Evolutionary conservation across 2,797 vertebrate species (phyloP).

Genomic region (Cheirogaleus major): DNA sequence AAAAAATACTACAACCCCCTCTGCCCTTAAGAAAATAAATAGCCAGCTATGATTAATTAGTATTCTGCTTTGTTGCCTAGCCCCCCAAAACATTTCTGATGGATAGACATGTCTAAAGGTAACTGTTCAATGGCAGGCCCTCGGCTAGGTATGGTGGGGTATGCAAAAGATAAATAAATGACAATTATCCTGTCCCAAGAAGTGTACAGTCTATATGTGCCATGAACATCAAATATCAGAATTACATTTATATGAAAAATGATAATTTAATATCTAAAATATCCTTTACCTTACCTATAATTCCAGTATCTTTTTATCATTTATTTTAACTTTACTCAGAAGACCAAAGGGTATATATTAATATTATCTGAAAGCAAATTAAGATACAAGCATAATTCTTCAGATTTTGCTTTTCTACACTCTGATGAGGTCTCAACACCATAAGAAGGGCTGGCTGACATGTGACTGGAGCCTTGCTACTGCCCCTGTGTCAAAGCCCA

Average conservation of each 20-base stretch:
- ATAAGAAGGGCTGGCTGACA: constrained; percentile 84
- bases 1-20: background rate
- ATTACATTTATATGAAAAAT: background rate
- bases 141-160: background rate
- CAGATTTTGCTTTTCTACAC: constrained; percentile 83
- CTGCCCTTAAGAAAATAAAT: background rate
- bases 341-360: constrained; percentile 37
- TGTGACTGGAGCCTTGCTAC: constrained; percentile 77
- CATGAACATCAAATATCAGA: background rate
- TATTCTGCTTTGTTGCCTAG: background rate
- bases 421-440: constrained; percentile 86
- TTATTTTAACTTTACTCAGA: background rate
- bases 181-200: background rate
- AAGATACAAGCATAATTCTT: constrained; percentile 79
- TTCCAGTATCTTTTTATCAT: background rate
- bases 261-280: background rate
- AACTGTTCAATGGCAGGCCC: background rate
- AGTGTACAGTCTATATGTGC: background rate
- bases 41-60: background rate
- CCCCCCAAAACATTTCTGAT: background rate
- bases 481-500: constrained; percentile 80
- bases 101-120: background rate
- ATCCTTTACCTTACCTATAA: background rate
- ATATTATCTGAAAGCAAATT: constrained; percentile 83
- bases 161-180: background rate